These are phyloP conservation scores for Neoaliturus tenellus DNA, from an alignment of 2,888 invertebrate species.

Conservation along the genomic window DNA sequence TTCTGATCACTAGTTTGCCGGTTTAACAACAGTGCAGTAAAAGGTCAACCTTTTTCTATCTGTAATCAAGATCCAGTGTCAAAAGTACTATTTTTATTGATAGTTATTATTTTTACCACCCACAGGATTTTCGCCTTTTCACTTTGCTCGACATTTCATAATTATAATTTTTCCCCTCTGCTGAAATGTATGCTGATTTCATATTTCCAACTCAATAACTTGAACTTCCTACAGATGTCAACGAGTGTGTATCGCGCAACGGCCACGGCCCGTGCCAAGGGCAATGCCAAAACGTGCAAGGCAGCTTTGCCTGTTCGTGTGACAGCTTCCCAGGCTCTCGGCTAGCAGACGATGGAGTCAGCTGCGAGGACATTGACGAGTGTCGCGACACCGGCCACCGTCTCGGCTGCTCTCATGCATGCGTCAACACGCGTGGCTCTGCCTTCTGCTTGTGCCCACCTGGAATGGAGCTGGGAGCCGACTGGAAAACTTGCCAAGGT, in stretches of 20 bases:
- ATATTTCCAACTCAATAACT: not conserved
- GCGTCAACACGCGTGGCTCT: constrained; percentile 77
- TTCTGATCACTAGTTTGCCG: no score
- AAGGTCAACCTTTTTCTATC: no score
- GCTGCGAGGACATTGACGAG: constrained; percentile 76
- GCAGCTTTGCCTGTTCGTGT: constrained; percentile 78
- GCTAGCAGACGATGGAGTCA: constrained; percentile 76
- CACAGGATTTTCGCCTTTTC: no score
- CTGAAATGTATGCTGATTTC: no score
- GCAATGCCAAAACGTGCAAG: constrained; percentile 76
- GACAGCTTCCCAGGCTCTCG: constrained; percentile 76
- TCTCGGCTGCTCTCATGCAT: constrained; percentile 75
- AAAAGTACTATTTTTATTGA: no score
- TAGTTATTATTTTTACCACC: no score
- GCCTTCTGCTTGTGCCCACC: constrained; percentile 65
- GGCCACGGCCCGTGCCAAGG: constrained; percentile 81
- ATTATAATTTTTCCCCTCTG: no score
- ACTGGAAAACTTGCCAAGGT: constrained; percentile 70
- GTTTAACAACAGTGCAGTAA: no score
- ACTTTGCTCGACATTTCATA: no score
- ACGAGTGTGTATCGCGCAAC: constrained; percentile 79
- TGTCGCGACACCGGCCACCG: constrained; percentile 73
- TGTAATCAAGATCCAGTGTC: no score
- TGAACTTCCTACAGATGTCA: constrained; percentile 73
- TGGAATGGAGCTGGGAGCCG: constrained; percentile 61